Conservation (phyloP, 2,113 vertebrate genomes). For the Macrotus californicus region DNA sequence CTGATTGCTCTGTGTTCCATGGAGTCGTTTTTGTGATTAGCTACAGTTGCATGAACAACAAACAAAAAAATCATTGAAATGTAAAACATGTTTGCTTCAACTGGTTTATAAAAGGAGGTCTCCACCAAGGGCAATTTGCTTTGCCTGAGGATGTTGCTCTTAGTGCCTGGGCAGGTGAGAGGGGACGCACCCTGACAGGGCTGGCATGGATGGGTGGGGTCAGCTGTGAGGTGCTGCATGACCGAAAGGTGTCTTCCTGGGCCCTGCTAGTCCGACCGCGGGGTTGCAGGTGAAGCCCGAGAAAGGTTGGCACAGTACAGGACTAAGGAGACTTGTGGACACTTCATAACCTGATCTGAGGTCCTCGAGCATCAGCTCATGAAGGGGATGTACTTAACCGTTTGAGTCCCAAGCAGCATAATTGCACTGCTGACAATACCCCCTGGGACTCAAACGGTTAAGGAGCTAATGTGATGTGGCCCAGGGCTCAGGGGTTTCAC, state of each 20-base stretch:
- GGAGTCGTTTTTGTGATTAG: constrained; percentile 35
- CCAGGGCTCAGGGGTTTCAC: not conserved
- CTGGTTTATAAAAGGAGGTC: not conserved
- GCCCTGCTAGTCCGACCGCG: not conserved
- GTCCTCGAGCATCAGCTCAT: rapidly evolving
- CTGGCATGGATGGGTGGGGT: rapidly evolving
- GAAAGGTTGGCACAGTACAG: not conserved
- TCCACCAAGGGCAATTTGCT: not conserved
- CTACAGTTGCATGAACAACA: not conserved
- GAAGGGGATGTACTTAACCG: not conserved
- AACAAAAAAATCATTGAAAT: not conserved
- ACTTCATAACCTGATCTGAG: too few species aligned
- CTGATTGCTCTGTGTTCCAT: not conserved
- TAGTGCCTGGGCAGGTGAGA: not conserved
- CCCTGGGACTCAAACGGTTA: too few species aligned
- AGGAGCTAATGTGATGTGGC: not conserved
- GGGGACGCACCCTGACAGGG: rapidly evolving
- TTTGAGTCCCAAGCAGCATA: too few species aligned
- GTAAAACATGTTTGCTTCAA: not conserved
- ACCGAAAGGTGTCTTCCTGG: rapidly evolving
- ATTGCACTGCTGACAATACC: too few species aligned
- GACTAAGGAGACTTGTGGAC: not conserved
- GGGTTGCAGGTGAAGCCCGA: not conserved
- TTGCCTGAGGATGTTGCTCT: not conserved
- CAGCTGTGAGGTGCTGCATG: not conserved